Evolutionary conservation across 2,888 invertebrate species (phyloP).

Genomic region (Hydropsyche betteni): DNA sequence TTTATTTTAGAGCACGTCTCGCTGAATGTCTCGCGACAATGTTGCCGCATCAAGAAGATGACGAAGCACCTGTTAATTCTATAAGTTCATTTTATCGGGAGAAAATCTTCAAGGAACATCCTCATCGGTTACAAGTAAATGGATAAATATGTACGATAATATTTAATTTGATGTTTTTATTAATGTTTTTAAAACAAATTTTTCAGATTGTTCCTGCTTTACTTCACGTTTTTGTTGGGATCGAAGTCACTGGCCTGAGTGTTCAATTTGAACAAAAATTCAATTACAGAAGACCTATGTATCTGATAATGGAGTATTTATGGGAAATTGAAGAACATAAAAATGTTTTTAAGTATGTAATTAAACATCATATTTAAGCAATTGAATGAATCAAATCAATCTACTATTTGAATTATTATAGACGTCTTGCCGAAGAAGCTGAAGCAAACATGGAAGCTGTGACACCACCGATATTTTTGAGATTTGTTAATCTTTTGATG

Average conservation of each 20-base stretch:
- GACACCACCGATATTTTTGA: constrained; percentile 88
- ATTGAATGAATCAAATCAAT: neutral
- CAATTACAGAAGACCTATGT: constrained; percentile 95
- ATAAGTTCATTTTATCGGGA: constrained; percentile 69
- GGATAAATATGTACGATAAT: neutral
- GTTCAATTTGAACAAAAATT: constrained; percentile 98
- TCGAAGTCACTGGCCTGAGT: constrained; percentile 96
- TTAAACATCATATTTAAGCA: constrained; percentile 19
- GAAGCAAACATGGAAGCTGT: constrained; percentile 89
- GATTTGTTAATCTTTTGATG: constrained; percentile 95
- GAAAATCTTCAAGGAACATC: constrained; percentile 80
- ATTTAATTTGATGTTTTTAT: neutral
- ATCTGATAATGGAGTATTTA: constrained; percentile 89
- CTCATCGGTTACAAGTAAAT: constrained; percentile 72
- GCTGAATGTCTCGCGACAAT: constrained; percentile 91
- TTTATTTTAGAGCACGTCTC: constrained; percentile 74
- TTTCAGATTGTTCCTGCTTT: constrained; percentile 80
- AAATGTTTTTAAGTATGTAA: constrained; percentile 75
- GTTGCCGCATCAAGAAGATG: constrained; percentile 75
- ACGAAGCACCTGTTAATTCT: constrained; percentile 56
- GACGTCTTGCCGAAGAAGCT: constrained; percentile 80
- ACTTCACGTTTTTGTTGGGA: constrained; percentile 93
- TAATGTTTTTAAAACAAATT: constrained; percentile 10
- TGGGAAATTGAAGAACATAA: constrained; percentile 86
- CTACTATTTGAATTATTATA: constrained; percentile 55